Evolutionary conservation across 23 tunicate genomes (phyloP), one percentile per base, ranked within the genome.

Genomic region (Trididemnum nubilum): DNA sequence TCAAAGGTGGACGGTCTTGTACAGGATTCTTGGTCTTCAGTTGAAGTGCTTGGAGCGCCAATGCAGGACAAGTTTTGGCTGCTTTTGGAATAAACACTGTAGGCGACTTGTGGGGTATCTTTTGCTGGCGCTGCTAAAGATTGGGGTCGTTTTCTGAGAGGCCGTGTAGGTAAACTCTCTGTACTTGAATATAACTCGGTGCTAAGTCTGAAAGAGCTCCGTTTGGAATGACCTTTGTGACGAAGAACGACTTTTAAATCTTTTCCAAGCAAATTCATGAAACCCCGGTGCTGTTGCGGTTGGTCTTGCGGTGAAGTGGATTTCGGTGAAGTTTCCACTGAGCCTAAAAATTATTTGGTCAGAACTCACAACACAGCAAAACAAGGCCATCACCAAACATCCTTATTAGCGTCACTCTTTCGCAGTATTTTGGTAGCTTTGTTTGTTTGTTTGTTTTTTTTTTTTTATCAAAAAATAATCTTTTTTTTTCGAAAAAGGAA

Each of bases 61-160:
- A 67, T 30, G 22, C 74, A 67, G 38, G 22, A 4, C 38, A 67
- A 33, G 33, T 33, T 67, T 37, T 30, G 33, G 38, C 74, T 67
- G 74, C 74, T 67, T 33, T 33, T 67, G 22, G 74, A 31, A 12
- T 32, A 67, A 2, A 4, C 38, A 50, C 78, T 82, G 35, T 70
- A 34, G 18, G 2, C 75, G 75, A 44, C 32, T 32, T 32, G 75
- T 19, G 71, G 60, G 63, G 66, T 35, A 50, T 67, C 86, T 2
- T 33, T 57, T 34, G 78, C 60, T 0, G 84, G 72, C 27, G 35
- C 86, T 1, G 86, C 86, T 1, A 82, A 71, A 4, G 86, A 82
- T 26, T 49, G 71, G 0, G 86, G 86, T 21, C 86, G 66, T 32
- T 50, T 51, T 29, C 39, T 66, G 9, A 39, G 28, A 32, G 37